phyloP scores from a whole-genome alignment of 1,140 invertebrate species.

The Holotrichia oblita region DNA sequence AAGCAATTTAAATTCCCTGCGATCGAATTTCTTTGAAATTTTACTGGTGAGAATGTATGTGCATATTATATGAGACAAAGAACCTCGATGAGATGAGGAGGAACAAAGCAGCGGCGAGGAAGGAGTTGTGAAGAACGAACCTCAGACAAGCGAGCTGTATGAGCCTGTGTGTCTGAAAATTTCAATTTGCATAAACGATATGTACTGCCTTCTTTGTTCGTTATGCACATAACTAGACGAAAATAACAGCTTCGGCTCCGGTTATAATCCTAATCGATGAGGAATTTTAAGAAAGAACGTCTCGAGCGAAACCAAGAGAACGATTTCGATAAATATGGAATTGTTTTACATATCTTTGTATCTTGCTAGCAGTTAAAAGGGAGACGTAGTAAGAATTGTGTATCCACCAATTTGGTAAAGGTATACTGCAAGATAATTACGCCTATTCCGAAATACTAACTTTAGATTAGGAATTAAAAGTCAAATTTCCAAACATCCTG shows the following conservation, averaged over 20 bases:
- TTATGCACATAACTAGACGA: not conserved
- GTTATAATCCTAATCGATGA: not conserved
- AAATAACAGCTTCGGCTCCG: not conserved
- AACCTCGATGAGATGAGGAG: not conserved
- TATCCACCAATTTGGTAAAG: too few species aligned
- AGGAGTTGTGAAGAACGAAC: too few species aligned
- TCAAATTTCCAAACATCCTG: too few species aligned
- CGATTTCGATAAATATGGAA: too few species aligned
- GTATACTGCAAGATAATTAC: too few species aligned
- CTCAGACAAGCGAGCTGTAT: too few species aligned
- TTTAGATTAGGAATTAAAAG: too few species aligned
- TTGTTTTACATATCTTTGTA: too few species aligned
- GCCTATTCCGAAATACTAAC: too few species aligned
- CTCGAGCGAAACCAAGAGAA: not conserved
- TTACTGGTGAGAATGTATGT: not conserved
- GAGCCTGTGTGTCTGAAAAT: not conserved
- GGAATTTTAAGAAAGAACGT: not conserved
- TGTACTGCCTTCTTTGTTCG: not conserved
- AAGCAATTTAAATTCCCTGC: slow-evolving; percentile 1
- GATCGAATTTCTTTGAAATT: slow-evolving; percentile 13
- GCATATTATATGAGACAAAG: slow-evolving; percentile 20
- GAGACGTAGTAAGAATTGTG: too few species aligned
- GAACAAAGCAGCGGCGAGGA: not conserved
- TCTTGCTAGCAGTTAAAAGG: too few species aligned
- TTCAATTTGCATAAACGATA: slow-evolving; percentile 7